Evolutionary conservation across 2,888 invertebrate genomes (phyloP).

Genomic region (Drosophila greeni): DNA sequence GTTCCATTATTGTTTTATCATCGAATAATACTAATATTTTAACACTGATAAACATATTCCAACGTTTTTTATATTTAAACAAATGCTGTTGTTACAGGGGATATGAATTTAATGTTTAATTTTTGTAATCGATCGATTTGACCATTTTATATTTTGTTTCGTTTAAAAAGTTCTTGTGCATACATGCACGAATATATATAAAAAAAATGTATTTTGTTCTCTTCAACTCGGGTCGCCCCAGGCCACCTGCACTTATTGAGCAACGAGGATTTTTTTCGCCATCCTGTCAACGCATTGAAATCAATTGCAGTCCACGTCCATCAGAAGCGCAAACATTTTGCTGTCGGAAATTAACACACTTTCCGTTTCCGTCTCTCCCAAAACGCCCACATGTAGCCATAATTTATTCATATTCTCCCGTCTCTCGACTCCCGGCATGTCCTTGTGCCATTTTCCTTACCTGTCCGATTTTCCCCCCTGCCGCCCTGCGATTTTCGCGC

Average conservation of each 20-base stretch:
- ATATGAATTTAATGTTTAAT: not conserved
- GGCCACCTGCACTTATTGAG: conserved; percentile 18
- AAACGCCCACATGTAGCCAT: conserved; percentile 38
- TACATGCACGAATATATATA: not conserved
- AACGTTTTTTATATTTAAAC: not conserved
- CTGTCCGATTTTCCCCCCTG: not conserved
- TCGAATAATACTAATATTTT: not conserved
- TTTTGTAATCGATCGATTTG: not conserved
- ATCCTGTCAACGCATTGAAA: conserved; percentile 53
- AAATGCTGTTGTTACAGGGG: not conserved
- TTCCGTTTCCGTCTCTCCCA: conserved; percentile 63
- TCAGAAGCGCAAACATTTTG: conserved; percentile 65
- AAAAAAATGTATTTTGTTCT: not conserved
- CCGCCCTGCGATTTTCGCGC: conserved; percentile 1
- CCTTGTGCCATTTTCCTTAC: conserved; percentile 51
- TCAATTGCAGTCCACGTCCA: conserved; percentile 69
- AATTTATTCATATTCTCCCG: conserved; percentile 63
- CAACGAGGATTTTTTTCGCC: conserved; percentile 28
- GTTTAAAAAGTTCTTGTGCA: not conserved
- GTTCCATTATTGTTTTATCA: not conserved
- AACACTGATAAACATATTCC: too few species aligned
- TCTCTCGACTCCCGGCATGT: conserved; percentile 23
- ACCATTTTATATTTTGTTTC: not conserved
- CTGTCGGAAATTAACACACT: conserved; percentile 73
- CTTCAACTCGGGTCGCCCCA: conserved; percentile 8